Percentiles rank a stretch among this genome's conserved stretches.
Evolutionary conservation across 1,140 invertebrate genomes (phyloP).

Genomic region (Liolophura sinensis): DNA sequence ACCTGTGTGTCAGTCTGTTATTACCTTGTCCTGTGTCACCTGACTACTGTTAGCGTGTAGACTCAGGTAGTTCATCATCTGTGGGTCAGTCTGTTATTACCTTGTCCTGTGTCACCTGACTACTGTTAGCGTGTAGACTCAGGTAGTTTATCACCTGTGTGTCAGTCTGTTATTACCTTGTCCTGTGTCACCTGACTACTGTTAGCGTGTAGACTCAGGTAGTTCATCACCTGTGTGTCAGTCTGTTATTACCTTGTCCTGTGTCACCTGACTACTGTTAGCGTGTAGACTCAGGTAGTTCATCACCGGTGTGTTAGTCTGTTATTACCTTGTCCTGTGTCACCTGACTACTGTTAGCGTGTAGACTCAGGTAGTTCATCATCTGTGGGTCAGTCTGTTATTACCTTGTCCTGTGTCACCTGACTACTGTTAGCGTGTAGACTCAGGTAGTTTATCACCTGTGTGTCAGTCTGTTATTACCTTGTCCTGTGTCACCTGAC

Average conservation of each 20-base stretch:
- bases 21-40: conserved; percentile 63
- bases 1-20: too few species aligned
- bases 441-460: too few species aligned
- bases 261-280: conserved; percentile 63
- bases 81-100: conserved; percentile 71
- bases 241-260: conserved; percentile 65
- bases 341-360: too few species aligned
- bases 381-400: too few species aligned
- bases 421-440: too few species aligned
- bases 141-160: conserved; percentile 77
- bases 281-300: conserved; percentile 78
- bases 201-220: conserved; percentile 75
- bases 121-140: conserved; percentile 72
- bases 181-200: conserved; percentile 67
- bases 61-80: conserved; percentile 78
- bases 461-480: too few species aligned
- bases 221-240: conserved; percentile 74
- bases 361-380: too few species aligned
- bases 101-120: conserved; percentile 65
- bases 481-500: too few species aligned
- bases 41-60: conserved; percentile 70
- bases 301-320: conserved; percentile 72
- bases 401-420: too few species aligned
- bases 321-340: conserved; percentile 63
- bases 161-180: conserved; percentile 50